These are phyloP conservation scores for Leptopilina boulardi DNA, from an alignment of 1,140 invertebrate genomes.

Conservation along the genomic window DNA sequence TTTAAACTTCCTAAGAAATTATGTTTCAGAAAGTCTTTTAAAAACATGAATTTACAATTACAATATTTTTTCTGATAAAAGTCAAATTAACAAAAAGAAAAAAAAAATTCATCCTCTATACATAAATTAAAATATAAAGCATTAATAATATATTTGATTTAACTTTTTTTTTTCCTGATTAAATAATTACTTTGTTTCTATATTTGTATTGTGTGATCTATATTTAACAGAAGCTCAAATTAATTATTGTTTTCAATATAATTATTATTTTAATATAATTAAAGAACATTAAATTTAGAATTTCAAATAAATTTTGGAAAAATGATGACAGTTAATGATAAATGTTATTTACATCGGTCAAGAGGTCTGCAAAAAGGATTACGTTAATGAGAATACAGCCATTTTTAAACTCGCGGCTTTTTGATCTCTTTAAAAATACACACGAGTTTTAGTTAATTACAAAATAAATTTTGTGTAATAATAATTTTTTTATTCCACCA, in stretches of 20 bases:
- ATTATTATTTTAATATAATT: too few species aligned
- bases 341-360: conserved; percentile 10
- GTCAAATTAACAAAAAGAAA: too few species aligned
- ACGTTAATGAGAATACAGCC: background rate
- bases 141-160: too few species aligned
- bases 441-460: background rate
- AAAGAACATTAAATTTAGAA: background rate
- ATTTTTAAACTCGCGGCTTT: background rate
- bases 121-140: too few species aligned
- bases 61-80: too few species aligned
- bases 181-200: too few species aligned
- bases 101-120: too few species aligned
- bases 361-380: conserved; percentile 14
- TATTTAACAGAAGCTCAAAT: too few species aligned
- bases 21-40: background rate
- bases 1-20: background rate
- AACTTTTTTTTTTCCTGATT: too few species aligned
- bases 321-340: background rate
- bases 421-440: background rate
- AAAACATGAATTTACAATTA: too few species aligned
- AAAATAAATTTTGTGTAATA: conserved; percentile 3
- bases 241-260: too few species aligned
- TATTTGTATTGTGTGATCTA: too few species aligned
- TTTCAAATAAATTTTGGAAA: background rate
- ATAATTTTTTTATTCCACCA: background rate